Conservation (phyloP, 2,888 invertebrate genomes). For the Eueremaeus valkanovi region DNA sequence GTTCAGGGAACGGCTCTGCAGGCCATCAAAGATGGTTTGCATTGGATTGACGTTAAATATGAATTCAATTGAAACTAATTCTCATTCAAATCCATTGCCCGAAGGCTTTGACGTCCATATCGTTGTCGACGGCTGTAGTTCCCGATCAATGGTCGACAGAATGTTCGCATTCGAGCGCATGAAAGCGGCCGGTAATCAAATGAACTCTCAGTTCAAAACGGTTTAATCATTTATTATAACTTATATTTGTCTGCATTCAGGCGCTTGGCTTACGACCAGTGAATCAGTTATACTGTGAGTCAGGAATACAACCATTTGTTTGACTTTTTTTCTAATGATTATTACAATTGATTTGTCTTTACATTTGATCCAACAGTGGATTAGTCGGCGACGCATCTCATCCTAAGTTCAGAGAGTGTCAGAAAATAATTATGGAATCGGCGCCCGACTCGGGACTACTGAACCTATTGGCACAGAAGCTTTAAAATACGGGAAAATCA, state of each 20-base stretch:
- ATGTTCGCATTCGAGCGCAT: constrained; percentile 57
- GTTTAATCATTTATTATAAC: neutral
- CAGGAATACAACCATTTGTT: constrained; percentile 1
- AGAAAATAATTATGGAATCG: constrained; percentile 56
- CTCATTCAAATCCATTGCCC: neutral
- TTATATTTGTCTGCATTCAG: neutral
- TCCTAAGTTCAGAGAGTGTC: constrained; percentile 59
- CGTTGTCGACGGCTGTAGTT: constrained; percentile 59
- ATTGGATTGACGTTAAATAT: neutral
- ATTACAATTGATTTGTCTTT: neutral
- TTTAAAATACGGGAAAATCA: too few relatives aligned
- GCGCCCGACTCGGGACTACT: constrained; percentile 57
- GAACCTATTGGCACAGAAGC: constrained; percentile 24
- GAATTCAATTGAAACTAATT: too few relatives aligned
- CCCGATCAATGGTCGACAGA: constrained; percentile 55
- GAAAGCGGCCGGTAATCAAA: constrained; percentile 54
- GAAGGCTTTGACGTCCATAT: constrained; percentile 58
- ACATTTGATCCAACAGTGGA: constrained; percentile 48
- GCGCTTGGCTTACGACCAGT: constrained; percentile 58
- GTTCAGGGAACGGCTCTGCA: constrained; percentile 60
- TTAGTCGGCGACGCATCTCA: constrained; percentile 58
- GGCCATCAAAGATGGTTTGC: constrained; percentile 51
- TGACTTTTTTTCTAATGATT: neutral
- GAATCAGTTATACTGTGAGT: constrained; percentile 58
- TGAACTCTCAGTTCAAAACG: neutral